Base-by-base conservation (phyloP, 2,113 vertebrate genomes). In the Heptranchias perlo region DNA sequence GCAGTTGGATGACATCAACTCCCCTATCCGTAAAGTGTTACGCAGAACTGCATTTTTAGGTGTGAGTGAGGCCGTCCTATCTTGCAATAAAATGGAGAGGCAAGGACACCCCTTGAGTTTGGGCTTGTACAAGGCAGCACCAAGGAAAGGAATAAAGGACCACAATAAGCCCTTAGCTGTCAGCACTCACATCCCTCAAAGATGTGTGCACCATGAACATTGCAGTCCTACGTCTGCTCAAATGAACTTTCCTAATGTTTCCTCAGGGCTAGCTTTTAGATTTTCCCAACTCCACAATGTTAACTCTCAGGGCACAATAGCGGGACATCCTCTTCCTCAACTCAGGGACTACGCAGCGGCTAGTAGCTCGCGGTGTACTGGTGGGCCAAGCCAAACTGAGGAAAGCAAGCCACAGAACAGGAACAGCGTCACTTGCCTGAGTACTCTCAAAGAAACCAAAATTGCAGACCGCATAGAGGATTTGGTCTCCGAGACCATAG, bases 401-500 rank as follows among this genome's bases (percentile, higher is more conserved):
- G 93, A 49, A 39, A 10, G 61, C 91, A 64, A 25, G 62, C 62
- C 11, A 0, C 93, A 67, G 10, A 47, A 16, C 93, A 94, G 93
- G 62, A 94, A 28, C 93, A 3, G 21, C 3, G 18, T 23, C 93
- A 31, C 54, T 16, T 67, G 62, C 39, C 18, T 31, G 21, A n/a
- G 16, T 1, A 47, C 18, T 0, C 61, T 44, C 21, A 67, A 44
- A 25, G 64, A 67, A 28, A 11, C 23, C n/a, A 47, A 64, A 28
- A 65, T 47, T 2, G 39, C 28, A 8, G 93, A 47, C 21, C 39
- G 62, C 39, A 31, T 94, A 13, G 96, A 96, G 0, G 97, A 98
- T 69, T 91, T 86, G 2, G 69, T 98, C 96, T 97, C 96, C 39
- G 96, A 97, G 96, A 98, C 97, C 94, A 98, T 98, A 69, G 98